Evolutionary conservation across 2,797 vertebrate species (phyloP).

Genomic region (Enteromius thamalakanensis): DNA sequence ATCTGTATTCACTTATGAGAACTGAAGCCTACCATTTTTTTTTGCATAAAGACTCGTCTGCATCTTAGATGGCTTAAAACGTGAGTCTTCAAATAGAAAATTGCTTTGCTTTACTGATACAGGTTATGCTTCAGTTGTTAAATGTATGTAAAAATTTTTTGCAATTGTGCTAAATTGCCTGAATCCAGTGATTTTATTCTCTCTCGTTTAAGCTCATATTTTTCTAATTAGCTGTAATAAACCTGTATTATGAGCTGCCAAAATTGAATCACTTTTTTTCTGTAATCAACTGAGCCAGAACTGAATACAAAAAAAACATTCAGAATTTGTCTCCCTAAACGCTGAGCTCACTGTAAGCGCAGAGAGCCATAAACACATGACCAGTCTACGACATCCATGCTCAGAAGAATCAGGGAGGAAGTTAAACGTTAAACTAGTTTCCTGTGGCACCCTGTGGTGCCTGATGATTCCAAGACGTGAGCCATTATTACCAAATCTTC

Average conservation of each 20-base stretch:
- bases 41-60: neutral
- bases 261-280: neutral
- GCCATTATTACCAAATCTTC: constrained; percentile 50
- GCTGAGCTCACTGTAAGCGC: neutral
- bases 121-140: neutral
- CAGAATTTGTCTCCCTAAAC: neutral
- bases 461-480: constrained; percentile 18
- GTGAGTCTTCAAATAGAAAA: neutral
- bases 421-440: constrained; percentile 16
- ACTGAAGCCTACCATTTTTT: neutral
- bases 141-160: constrained; percentile 4
- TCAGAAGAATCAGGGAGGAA: constrained; percentile 1
- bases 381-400: neutral
- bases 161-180: neutral
- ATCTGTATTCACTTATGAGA: neutral
- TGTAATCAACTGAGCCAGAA: constrained; percentile 21
- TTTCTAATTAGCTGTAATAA: neutral
- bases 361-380: neutral
- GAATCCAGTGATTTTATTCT: constrained; percentile 2
- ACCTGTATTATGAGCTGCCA: neutral
- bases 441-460: constrained; percentile 26
- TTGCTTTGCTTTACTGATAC: neutral
- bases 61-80: neutral
- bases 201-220: neutral
- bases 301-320: constrained; percentile 7